These are phyloP conservation scores for Metopia argyrocephala DNA, from an alignment of 2,888 invertebrate species.

Conservation along the genomic window DNA sequence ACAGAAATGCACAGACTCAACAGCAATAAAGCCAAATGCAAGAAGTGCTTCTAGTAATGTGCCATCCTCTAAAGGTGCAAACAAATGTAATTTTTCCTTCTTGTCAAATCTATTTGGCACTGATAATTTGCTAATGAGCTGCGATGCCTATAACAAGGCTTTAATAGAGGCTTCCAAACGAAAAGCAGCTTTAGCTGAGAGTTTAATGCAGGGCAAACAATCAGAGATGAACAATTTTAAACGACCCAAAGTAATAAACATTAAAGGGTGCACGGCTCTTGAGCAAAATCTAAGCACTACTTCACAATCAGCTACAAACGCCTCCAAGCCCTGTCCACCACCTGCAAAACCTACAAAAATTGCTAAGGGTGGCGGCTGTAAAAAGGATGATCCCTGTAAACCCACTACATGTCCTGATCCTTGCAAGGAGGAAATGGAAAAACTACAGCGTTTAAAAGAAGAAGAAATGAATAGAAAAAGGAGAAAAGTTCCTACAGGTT, in stretches of 20 bases:
- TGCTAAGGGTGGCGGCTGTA: constrained; percentile 1
- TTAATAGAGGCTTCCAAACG: constrained; percentile 61
- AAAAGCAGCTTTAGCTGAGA: constrained; percentile 41
- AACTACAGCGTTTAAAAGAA: background rate
- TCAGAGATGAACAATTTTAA: background rate
- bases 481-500: constrained; percentile 13
- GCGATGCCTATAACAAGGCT: constrained; percentile 63
- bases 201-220: background rate
- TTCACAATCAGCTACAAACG: background rate
- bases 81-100: constrained; percentile 44
- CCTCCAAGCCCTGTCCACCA: background rate
- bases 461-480: background rate
- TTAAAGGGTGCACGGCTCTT: constrained; percentile 18
- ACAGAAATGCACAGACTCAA: too few species aligned
- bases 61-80: constrained; percentile 2
- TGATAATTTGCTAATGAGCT: constrained; percentile 57
- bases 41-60: background rate
- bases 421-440: constrained; percentile 24
- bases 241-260: constrained; percentile 3
- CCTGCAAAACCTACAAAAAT: background rate
- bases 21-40: background rate
- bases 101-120: constrained; percentile 45
- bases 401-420: constrained; percentile 1
- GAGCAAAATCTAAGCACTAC: background rate
- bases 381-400: constrained; percentile 28